phyloP scores from a whole-genome alignment of 2,797 vertebrate genomes.

The Enteromius thamalakanensis region DNA sequence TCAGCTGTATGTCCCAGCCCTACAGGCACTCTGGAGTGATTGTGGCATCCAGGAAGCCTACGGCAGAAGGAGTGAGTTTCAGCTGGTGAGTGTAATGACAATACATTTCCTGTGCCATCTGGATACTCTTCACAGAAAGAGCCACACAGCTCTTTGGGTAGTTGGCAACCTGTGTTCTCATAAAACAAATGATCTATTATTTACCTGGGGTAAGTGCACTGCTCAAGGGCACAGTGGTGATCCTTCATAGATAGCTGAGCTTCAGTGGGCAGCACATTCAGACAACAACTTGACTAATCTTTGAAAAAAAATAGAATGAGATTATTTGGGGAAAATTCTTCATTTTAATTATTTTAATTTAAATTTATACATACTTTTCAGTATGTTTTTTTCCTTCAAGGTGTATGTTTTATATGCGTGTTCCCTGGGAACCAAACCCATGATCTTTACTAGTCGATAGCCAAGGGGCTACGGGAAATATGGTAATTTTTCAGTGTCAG shows the following conservation, averaged over 20 bases:
- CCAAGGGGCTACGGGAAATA: slow-evolving; percentile 5
- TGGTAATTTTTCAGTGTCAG: slow-evolving; percentile 14
- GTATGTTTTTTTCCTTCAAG: background rate
- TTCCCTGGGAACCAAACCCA: background rate
- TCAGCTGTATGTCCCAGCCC: slow-evolving; percentile 90
- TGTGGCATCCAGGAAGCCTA: slow-evolving; percentile 89
- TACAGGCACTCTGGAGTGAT: slow-evolving; percentile 88
- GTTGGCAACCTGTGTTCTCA: background rate
- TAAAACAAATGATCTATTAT: slow-evolving; percentile 31
- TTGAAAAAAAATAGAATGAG: background rate
- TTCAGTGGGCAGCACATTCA: background rate
- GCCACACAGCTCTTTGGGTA: slow-evolving; percentile 1
- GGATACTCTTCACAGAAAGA: slow-evolving; percentile 17
- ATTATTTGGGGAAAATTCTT: background rate
- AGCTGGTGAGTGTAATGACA: slow-evolving; percentile 87
- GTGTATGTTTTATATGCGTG: background rate
- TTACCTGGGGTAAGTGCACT: slow-evolving; percentile 10
- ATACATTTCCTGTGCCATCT: slow-evolving; percentile 4
- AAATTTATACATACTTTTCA: background rate
- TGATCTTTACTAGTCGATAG: background rate
- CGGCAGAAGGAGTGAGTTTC: slow-evolving; percentile 90
- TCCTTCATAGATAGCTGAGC: background rate
- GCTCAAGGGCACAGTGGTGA: slow-evolving; percentile 14
- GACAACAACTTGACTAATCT: background rate
- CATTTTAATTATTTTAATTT: background rate